These are phyloP conservation scores for Phodopus roborovskii DNA, from an alignment of 2,113 vertebrate species.

Conservation along the genomic window DNA sequence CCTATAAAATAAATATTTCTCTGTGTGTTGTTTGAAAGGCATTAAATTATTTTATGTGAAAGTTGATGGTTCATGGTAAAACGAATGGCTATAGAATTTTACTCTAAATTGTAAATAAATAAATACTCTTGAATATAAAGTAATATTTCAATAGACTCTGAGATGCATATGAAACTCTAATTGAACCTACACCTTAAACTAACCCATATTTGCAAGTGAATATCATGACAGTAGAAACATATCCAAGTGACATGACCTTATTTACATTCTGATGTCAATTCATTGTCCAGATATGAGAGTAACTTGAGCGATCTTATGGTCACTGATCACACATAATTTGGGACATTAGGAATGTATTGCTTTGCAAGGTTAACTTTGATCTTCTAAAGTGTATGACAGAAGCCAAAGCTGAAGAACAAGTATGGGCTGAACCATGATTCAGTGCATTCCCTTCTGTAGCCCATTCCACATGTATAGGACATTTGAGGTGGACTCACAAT, in stretches of 20 bases:
- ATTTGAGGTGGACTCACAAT: neutral
- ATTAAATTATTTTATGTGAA: constrained; percentile 1
- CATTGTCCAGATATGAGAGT: neutral
- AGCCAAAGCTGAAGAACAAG: constrained; percentile 10
- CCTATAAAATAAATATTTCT: neutral
- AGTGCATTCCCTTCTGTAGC: neutral
- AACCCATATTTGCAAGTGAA: constrained; percentile 2
- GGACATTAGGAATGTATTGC: neutral
- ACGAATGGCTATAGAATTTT: constrained; percentile 7
- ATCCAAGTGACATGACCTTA: neutral
- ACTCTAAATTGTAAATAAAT: neutral
- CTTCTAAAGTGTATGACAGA: neutral
- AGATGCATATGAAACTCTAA: neutral
- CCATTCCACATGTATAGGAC: neutral
- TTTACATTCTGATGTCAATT: neutral
- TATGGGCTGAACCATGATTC: neutral
- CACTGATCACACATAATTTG: neutral
- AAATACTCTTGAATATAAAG: neutral
- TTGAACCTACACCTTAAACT: neutral
- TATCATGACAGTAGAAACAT: neutral
- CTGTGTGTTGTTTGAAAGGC: constrained; percentile 25
- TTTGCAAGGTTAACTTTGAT: neutral
- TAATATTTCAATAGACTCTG: neutral
- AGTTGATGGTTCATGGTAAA: neutral
- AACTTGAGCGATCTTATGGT: neutral